These are phyloP conservation scores for Mormyrops attenuatus DNA, from an alignment of 2,797 vertebrate species.

Conservation along the genomic window DNA sequence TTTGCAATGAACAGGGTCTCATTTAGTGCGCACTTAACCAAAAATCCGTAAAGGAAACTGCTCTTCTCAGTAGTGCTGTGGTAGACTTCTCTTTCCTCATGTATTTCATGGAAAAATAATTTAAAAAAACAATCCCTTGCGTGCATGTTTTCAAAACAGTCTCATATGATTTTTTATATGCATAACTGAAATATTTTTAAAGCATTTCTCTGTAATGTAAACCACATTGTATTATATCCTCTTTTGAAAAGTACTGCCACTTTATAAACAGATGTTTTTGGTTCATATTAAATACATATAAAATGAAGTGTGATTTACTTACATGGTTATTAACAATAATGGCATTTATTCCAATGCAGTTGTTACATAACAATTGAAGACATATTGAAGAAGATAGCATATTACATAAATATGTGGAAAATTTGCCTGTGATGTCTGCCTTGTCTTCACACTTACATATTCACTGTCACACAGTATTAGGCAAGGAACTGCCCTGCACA, in stretches of 20 bases:
- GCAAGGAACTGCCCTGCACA: neutral
- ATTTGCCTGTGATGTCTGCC: neutral
- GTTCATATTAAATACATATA: neutral
- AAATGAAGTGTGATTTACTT: neutral
- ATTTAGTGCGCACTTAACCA: neutral
- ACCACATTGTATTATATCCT: slow-evolving; percentile 26
- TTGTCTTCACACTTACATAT: neutral
- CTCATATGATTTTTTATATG: slow-evolving; percentile 11
- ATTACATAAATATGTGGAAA: neutral
- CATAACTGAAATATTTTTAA: slow-evolving; percentile 30
- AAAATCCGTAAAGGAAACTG: neutral
- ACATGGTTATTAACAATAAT: slow-evolving; percentile 3
- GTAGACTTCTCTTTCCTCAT: neutral
- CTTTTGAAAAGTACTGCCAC: neutral
- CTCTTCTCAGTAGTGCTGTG: neutral
- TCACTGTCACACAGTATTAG: neutral
- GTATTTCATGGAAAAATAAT: neutral
- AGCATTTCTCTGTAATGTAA: slow-evolving; percentile 23
- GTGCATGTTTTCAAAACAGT: slow-evolving; percentile 33
- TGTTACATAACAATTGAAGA: neutral
- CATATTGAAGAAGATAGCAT: neutral
- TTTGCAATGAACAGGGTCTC: neutral
- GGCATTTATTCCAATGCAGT: neutral
- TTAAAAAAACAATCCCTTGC: slow-evolving; percentile 17
- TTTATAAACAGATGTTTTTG: neutral